Evolutionary conservation across 2,888 invertebrate genomes (phyloP), one percentile per base, ranked within the genome.

Genomic region (Gandaritis pyraliata): DNA sequence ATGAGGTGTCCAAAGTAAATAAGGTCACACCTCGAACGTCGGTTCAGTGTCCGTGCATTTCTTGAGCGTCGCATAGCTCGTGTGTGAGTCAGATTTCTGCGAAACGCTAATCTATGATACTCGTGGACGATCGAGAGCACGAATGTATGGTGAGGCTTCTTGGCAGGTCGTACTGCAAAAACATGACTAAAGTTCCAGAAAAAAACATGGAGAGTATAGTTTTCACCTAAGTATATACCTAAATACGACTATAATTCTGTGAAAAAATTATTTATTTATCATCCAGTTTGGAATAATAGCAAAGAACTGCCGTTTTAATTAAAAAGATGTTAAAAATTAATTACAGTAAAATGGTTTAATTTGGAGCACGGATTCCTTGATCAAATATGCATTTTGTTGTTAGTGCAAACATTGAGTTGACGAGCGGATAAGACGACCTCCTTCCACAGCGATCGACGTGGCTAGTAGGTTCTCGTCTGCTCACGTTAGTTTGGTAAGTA

Each of bases 21-120:
- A 77, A 72, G 79, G 77, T 78, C 81, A 73, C 74, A 70, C 75
- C 72, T 70, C 74, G 64, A 13, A 48, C 30, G 48, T 59, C 65
- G 64, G 76, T 77, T 75, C 76, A 73, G 73, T 73, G 81, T 78
- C 78, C 79, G 78, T 76, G 73, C 74, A 73, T 67, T 66, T 66
- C 68, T 72, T 72, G 70, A 60, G 71, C 69, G 67, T 69, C 67
- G 74, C 80, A 77, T 81, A 72, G 72, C 69, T 78, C 64, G 63
- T 57, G 59, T 68, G 66, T 86, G 86, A 85, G 69, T 85, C 84
- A 63, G 55, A 38, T 30, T 69, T 68, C 69, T 47, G 61, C 66
- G 65, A 69, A 70, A 61, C 23, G 57, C 56, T 61, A 64, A 65
- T 65, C 70, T 66, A 66, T 65, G 66, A 63, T 47, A 57, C 53